Conservation (phyloP, 2,888 invertebrate species). For the Gastrophysa polygoni region DNA sequence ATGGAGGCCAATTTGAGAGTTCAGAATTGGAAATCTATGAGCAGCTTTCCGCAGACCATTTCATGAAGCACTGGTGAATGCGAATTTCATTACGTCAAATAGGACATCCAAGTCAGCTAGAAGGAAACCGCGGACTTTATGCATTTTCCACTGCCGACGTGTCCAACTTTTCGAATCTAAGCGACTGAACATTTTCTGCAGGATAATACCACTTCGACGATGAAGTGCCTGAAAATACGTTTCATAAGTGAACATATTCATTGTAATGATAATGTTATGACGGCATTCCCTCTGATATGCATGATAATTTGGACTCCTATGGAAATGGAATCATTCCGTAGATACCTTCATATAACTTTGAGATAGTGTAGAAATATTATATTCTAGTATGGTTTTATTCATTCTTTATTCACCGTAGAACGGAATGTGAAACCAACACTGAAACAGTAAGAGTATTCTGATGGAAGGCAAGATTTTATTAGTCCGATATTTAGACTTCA, state of each 20-base stretch:
- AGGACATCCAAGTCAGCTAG: slow-evolving; percentile 21
- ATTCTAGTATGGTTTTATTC: no score
- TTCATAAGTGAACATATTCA: slow-evolving; percentile 8
- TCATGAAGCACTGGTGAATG: background rate
- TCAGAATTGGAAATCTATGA: slow-evolving; percentile 19
- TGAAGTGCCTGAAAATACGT: slow-evolving; percentile 12
- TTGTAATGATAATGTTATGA: slow-evolving; percentile 3
- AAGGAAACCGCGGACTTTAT: slow-evolving; percentile 25
- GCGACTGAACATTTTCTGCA: background rate
- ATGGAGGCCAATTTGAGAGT: slow-evolving; percentile 18
- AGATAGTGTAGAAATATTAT: background rate
- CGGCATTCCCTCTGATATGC: background rate
- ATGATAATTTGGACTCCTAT: background rate
- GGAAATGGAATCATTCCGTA: background rate
- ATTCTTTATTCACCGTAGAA: no score
- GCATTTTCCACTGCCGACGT: slow-evolving; percentile 19
- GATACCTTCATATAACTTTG: background rate
- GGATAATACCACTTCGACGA: slow-evolving; percentile 6
- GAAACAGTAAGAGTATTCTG: no score
- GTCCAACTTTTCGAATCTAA: slow-evolving; percentile 19
- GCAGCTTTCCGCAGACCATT: slow-evolving; percentile 3
- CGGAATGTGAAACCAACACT: no score
- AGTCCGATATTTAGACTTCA: no score
- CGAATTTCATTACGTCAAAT: slow-evolving; percentile 25
- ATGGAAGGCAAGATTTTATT: no score